Evolutionary conservation across 2,113 vertebrate genomes (phyloP).

Genomic region (Etheostoma cragini): DNA sequence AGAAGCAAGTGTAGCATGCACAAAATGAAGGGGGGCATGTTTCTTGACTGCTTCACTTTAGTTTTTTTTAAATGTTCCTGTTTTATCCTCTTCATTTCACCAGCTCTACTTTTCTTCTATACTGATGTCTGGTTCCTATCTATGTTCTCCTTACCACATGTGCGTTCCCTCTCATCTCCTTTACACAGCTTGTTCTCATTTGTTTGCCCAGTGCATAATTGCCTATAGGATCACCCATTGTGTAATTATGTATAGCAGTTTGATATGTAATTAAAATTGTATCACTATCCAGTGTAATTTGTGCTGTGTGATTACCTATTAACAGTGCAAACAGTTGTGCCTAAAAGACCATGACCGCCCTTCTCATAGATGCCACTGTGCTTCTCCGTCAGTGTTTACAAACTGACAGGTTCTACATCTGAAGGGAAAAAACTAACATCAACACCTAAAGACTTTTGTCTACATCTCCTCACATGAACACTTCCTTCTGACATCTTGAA

Average conservation of each 20-base stretch:
- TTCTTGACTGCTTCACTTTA: constrained; percentile 49
- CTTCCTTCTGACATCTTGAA: neutral
- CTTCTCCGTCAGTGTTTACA: constrained; percentile 50
- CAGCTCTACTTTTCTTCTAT: constrained; percentile 27
- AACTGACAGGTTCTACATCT: constrained; percentile 42
- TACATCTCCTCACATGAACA: neutral
- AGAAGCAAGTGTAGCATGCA: constrained; percentile 61
- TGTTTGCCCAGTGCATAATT: constrained; percentile 80
- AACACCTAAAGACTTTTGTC: neutral
- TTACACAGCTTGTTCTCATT: constrained; percentile 69
- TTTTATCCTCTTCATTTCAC: constrained; percentile 26
- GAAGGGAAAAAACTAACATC: neutral
- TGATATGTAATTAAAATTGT: constrained; percentile 83
- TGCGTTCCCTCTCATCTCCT: constrained; percentile 57
- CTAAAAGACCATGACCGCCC: constrained; percentile 78
- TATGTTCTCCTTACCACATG: constrained; percentile 54
- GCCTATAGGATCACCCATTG: constrained; percentile 82
- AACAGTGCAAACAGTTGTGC: constrained; percentile 79
- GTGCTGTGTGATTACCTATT: constrained; percentile 80
- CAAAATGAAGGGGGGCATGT: constrained; percentile 44
- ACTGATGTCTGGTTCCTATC: constrained; percentile 35
- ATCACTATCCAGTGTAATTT: constrained; percentile 79
- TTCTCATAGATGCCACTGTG: constrained; percentile 62
- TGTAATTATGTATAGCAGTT: constrained; percentile 81
- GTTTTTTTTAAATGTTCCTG: constrained; percentile 35